phyloP scores from a whole-genome alignment of 2,113 vertebrate genomes.

The Rhinolophus sinicus region DNA sequence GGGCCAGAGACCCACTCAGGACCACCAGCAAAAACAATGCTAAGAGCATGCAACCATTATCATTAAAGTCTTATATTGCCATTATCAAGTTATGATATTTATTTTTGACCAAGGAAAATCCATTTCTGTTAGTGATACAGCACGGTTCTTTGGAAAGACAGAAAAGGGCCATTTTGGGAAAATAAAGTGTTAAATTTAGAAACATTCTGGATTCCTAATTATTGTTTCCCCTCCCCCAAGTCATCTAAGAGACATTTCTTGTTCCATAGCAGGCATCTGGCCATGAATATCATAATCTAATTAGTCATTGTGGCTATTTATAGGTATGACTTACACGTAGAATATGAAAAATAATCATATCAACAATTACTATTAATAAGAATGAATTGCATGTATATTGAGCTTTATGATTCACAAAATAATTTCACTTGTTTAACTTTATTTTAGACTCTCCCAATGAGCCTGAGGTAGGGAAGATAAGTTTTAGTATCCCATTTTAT shows the following conservation, averaged over 20 bases:
- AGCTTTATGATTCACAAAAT: conserved; percentile 34
- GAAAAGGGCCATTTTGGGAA: conserved; percentile 34
- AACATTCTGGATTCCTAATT: conserved; percentile 48
- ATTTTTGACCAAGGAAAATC: background rate
- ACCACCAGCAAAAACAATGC: background rate
- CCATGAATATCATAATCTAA: conserved; percentile 21
- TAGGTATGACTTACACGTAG: background rate
- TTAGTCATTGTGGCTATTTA: conserved; percentile 46
- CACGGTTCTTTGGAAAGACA: conserved; percentile 3
- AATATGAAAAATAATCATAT: conserved; percentile 34
- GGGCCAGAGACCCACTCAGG: background rate
- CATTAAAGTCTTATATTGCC: background rate
- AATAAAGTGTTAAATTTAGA: conserved; percentile 53
- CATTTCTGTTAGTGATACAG: background rate
- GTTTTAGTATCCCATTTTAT: background rate
- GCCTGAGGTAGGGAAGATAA: background rate
- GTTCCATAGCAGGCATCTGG: conserved; percentile 26
- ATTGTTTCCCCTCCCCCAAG: background rate
- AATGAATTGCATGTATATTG: background rate
- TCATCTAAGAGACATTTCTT: conserved; percentile 56
- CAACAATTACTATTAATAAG: conserved; percentile 40
- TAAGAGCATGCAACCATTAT: background rate
- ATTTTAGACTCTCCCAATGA: background rate
- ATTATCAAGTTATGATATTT: background rate
- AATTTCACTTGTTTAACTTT: conserved; percentile 42